A percentile compares a stretch with the other conserved stretches of the same genome.
Evolutionary conservation across 1,140 invertebrate genomes (phyloP).

Genomic region (Ooceraea biroi): DNA sequence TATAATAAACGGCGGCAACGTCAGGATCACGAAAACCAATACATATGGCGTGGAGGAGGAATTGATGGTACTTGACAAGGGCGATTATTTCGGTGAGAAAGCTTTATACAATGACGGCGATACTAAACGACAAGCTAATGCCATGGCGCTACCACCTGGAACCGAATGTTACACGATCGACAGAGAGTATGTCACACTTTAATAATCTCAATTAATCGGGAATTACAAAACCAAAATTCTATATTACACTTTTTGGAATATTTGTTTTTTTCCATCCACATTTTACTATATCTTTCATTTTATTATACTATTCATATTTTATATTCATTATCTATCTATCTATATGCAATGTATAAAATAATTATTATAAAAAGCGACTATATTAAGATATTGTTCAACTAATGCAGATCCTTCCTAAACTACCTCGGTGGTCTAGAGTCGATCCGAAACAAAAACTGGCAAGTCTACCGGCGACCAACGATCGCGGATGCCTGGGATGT

Average conservation of each 20-base stretch:
- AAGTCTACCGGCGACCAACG: slow-evolving; percentile 35
- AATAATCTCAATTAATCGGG: background rate
- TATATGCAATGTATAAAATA: slow-evolving; percentile 20
- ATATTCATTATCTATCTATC: background rate
- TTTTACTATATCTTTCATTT: too few species aligned
- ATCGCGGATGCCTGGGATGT: slow-evolving; percentile 62
- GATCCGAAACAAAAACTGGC: slow-evolving; percentile 75
- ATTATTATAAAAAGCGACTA: background rate
- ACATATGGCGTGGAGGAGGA: slow-evolving; percentile 87
- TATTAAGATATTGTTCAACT: background rate
- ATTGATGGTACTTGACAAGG: slow-evolving; percentile 87
- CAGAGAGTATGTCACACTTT: slow-evolving; percentile 87
- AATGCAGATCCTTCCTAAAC: slow-evolving; percentile 71
- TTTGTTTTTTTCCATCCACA: background rate
- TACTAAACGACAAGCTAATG: slow-evolving; percentile 92
- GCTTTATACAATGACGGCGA: slow-evolving; percentile 90
- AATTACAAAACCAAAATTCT: too few species aligned
- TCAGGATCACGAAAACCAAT: slow-evolving; percentile 88
- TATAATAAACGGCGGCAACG: slow-evolving; percentile 94
- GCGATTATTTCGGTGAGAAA: slow-evolving; percentile 91
- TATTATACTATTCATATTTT: too few species aligned
- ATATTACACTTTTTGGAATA: background rate
- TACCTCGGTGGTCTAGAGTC: slow-evolving; percentile 76
- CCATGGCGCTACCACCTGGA: slow-evolving; percentile 92
- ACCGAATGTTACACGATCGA: slow-evolving; percentile 95